A percentile compares a stretch with the other conserved stretches of the same genome.
These are phyloP conservation scores for Lutra lutra DNA, from an alignment of 2,797 vertebrate species.

Conservation along the genomic window DNA sequence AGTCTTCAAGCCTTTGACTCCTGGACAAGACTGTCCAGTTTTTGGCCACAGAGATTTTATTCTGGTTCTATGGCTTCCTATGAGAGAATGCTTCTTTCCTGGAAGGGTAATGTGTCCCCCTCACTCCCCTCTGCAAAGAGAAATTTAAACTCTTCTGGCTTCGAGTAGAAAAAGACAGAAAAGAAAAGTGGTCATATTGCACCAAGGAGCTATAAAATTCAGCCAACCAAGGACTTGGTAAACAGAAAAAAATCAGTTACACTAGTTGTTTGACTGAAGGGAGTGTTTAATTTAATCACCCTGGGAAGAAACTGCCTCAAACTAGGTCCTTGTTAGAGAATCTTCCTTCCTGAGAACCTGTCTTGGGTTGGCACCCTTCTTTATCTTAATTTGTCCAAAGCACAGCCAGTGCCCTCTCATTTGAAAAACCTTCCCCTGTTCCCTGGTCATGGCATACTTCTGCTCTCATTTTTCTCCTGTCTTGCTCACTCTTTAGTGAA, in stretches of 20 bases:
- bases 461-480: not conserved
- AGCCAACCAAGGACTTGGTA: not conserved
- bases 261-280: not conserved
- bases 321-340: not conserved
- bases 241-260: not conserved
- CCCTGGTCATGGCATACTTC: not conserved
- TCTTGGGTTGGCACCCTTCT: not conserved
- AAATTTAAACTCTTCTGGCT: not conserved
- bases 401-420: not conserved
- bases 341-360: not conserved
- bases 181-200: not conserved
- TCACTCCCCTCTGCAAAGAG: not conserved
- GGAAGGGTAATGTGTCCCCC: not conserved
- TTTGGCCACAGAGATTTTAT: not conserved
- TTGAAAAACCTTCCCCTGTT: not conserved
- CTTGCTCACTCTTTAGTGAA: not conserved
- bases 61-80: not conserved
- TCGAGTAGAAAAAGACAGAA: not conserved
- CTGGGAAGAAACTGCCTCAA: not conserved
- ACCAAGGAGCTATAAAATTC: not conserved
- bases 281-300: constrained; percentile 33
- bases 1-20: not conserved
- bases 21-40: not conserved
- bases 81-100: not conserved
- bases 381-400: constrained; percentile 7